Percentiles rank a stretch among this genome's conserved stretches.
Conservation (phyloP, 2,888 invertebrate species). For the Agrochola lota region DNA sequence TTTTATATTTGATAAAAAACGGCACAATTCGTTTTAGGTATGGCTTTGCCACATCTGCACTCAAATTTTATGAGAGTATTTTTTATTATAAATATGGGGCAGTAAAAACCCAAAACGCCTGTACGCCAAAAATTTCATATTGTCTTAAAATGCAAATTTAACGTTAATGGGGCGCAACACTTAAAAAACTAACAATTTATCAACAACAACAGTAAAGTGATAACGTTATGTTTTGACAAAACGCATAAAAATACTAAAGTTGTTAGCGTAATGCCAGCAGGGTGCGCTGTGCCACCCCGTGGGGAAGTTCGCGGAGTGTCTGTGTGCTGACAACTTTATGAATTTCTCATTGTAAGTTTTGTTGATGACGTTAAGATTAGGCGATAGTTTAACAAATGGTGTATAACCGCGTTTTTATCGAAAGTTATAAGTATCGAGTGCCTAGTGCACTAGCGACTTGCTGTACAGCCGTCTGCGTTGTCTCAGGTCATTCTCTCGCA, state of each 20-base stretch:
- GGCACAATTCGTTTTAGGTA: conserved; percentile 64
- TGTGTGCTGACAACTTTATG: conserved; percentile 30
- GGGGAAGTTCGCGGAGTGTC: conserved; percentile 2
- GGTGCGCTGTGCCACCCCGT: conserved; percentile 23
- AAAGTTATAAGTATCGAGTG: conserved; percentile 37
- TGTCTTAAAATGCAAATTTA: conserved; percentile 84
- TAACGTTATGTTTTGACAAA: conserved; percentile 65
- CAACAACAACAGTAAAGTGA: conserved; percentile 84
- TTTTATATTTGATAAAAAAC: conserved; percentile 64
- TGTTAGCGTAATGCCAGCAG: conserved; percentile 39
- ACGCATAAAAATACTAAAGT: conserved; percentile 59
- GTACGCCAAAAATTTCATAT: conserved; percentile 81
- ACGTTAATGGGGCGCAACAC: conserved; percentile 84
- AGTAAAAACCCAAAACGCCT: conserved; percentile 85
- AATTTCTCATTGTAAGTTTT: conserved; percentile 24
- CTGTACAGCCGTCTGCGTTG: conserved; percentile 24
- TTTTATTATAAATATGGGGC: conserved; percentile 77
- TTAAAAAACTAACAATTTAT: conserved; percentile 84
- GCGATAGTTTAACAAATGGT: conserved; percentile 51
- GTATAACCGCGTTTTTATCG: conserved; percentile 37
- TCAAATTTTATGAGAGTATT: conserved; percentile 59
- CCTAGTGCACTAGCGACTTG: conserved; percentile 51
- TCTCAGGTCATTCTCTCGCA: conserved; percentile 71
- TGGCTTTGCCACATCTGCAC: conserved; percentile 73
- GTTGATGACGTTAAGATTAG: conserved; percentile 59